Evolutionary conservation across 2,797 vertebrate species (phyloP).

Genomic region (Spea hammondii): DNA sequence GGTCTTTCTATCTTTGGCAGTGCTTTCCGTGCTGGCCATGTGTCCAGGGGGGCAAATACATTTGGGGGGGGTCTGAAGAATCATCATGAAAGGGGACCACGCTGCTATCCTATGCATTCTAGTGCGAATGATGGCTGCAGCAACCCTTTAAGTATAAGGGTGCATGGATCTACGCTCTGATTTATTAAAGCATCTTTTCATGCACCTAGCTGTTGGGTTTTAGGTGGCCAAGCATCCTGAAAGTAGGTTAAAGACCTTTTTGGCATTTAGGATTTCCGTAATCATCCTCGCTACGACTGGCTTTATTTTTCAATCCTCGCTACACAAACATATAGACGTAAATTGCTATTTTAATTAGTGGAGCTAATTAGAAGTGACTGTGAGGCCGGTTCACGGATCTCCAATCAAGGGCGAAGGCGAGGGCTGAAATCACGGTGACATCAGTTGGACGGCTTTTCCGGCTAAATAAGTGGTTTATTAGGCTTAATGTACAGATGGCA

Average conservation of each 20-base stretch:
- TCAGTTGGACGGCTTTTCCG: slow-evolving; percentile 42
- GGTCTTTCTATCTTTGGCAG: too few relatives aligned
- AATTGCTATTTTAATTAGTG: slow-evolving; percentile 51
- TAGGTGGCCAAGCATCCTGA: background rate
- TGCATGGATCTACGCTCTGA: too few relatives aligned
- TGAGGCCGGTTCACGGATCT: slow-evolving; percentile 39
- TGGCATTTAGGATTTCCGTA: slow-evolving; percentile 30
- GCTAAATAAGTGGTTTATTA: slow-evolving; percentile 60
- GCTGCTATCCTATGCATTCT: too few relatives aligned
- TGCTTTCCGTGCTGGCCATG: too few relatives aligned
- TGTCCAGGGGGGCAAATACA: too few relatives aligned
- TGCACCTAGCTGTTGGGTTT: too few relatives aligned
- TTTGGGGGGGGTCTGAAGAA: too few relatives aligned
- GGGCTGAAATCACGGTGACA: slow-evolving; percentile 36
- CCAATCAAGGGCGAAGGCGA: slow-evolving; percentile 44
- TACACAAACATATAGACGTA: slow-evolving; percentile 50
- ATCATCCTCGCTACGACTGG: slow-evolving; percentile 31
- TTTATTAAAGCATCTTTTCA: too few relatives aligned
- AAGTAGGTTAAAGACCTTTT: slow-evolving; percentile 5
- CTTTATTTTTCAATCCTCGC: slow-evolving; percentile 38
- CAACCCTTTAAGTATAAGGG: too few relatives aligned
- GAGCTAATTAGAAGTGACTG: slow-evolving; percentile 51
- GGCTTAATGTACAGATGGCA: slow-evolving; percentile 68
- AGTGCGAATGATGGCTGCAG: too few relatives aligned
- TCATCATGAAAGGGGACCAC: too few relatives aligned